A percentile compares a stretch with the other conserved stretches of the same genome.
Evolutionary conservation across 2,888 invertebrate genomes (phyloP).

Genomic region (Lasioglossum oenotherae): DNA sequence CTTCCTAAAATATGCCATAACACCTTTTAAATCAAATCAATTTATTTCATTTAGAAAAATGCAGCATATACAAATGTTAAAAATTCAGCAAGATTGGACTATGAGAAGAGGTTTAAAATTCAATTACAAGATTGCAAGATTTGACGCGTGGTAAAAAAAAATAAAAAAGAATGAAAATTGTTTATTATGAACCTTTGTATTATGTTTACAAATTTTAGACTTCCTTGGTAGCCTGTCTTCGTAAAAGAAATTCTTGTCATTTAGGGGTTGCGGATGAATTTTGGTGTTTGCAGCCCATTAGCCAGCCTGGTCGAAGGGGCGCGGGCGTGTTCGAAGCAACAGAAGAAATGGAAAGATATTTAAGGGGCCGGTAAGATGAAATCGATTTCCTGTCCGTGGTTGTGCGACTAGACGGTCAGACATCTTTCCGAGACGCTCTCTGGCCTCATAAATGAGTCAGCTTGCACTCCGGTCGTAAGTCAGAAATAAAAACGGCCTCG

Average conservation of each 20-base stretch:
- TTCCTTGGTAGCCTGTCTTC: no score
- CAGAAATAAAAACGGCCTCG: slow-evolving; percentile 61
- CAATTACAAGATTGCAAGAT: no score
- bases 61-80: no score
- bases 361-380: slow-evolving; percentile 58
- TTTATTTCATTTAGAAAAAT: no score
- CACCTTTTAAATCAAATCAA: no score
- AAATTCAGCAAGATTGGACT: no score
- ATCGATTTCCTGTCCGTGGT: slow-evolving; percentile 65
- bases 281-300: not conserved
- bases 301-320: not conserved
- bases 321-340: slow-evolving; percentile 9
- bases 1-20: no score
- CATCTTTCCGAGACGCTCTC: slow-evolving; percentile 46
- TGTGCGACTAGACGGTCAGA: slow-evolving; percentile 44
- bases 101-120: no score
- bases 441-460: slow-evolving; percentile 68
- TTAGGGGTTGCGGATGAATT: not conserved
- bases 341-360: slow-evolving; percentile 60
- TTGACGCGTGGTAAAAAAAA: no score
- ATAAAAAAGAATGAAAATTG: no score
- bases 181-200: no score
- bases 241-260: not conserved
- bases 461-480: slow-evolving; percentile 52
- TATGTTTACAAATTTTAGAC: not conserved